Conservation (phyloP, 37 sponge, comb jelly and placozoan species). For the Aplysina aerophoba region DNA sequence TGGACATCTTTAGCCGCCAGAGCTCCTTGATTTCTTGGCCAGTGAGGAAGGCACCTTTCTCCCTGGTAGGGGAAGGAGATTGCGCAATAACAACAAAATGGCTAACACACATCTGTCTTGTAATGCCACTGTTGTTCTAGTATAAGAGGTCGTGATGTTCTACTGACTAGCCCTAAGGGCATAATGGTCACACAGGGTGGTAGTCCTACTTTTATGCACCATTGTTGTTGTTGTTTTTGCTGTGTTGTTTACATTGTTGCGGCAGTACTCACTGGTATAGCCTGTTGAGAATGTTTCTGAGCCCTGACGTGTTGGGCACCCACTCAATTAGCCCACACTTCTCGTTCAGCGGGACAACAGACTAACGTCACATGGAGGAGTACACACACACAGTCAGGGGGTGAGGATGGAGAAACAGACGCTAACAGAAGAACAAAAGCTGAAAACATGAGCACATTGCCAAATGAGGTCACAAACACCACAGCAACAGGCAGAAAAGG, state of each 20-base stretch:
- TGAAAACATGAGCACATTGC: not conserved
- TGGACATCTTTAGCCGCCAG: conserved; percentile 14
- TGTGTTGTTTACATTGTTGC: too few relatives aligned
- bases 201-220: too few relatives aligned
- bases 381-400: not conserved
- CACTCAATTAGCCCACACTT: conserved; percentile 93
- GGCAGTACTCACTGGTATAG: conserved; percentile 68
- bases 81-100: too few relatives aligned
- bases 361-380: conserved; percentile 29
- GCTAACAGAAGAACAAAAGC: not conserved
- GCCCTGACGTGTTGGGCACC: conserved; percentile 82
- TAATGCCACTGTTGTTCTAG: too few relatives aligned
- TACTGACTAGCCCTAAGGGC: too few relatives aligned
- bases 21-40: conserved; percentile 66
- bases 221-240: too few relatives aligned
- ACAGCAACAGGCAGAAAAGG: too few relatives aligned
- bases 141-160: too few relatives aligned
- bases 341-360: conserved; percentile 92
- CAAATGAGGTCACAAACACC: not conserved
- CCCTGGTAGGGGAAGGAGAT: conserved; percentile 36
- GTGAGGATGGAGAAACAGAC: not conserved
- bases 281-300: conserved; percentile 68
- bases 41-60: conserved; percentile 57
- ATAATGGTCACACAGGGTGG: too few relatives aligned
- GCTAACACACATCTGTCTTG: not conserved